phyloP scores from a whole-genome alignment of 2,888 invertebrate species.

The Julus scanicus region DNA sequence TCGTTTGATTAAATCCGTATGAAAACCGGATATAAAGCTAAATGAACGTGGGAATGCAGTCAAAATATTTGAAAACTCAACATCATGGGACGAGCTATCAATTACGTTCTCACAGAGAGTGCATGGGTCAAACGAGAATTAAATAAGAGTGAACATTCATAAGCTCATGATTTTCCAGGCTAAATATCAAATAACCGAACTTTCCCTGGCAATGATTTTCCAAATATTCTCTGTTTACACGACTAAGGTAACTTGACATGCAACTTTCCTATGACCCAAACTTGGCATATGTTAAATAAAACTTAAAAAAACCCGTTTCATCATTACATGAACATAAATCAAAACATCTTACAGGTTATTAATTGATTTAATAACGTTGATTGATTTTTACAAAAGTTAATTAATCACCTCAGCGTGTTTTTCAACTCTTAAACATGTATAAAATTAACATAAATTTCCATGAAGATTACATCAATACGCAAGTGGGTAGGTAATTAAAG shows the following conservation, averaged over 20 bases:
- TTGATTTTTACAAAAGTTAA: background rate
- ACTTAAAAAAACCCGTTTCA: no score
- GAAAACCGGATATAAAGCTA: constrained; percentile 40
- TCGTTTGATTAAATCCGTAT: background rate
- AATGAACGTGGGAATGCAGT: constrained; percentile 34
- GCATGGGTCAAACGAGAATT: constrained; percentile 36
- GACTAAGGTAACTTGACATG: no score
- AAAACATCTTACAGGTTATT: background rate
- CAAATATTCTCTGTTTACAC: no score
- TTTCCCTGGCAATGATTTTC: background rate
- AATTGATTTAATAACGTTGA: background rate
- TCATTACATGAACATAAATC: no score
- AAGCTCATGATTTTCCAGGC: background rate
- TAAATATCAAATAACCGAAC: background rate
- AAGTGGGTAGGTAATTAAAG: background rate
- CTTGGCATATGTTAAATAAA: no score
- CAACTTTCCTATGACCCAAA: no score
- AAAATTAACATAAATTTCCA: background rate
- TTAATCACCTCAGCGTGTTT: background rate
- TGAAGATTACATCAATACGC: background rate
- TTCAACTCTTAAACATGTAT: background rate
- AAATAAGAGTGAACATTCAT: background rate
- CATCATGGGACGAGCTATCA: constrained; percentile 21
- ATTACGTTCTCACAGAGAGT: constrained; percentile 21
- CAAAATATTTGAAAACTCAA: background rate